Evolutionary conservation across 2,888 invertebrate species (phyloP).

Genomic region (Caenorhabditis sinica): DNA sequence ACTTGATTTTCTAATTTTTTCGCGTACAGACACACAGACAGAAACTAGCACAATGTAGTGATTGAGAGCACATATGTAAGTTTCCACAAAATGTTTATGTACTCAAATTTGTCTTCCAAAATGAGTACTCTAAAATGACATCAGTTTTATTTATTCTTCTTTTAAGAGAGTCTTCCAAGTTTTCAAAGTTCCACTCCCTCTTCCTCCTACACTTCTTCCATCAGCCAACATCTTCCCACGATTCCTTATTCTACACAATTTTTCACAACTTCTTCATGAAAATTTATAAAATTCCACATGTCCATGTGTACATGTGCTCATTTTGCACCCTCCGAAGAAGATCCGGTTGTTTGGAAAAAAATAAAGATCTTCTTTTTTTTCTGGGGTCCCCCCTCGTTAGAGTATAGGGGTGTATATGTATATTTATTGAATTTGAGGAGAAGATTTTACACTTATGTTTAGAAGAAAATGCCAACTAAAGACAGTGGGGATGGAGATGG

Average conservation of each 20-base stretch:
- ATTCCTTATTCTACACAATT: not conserved
- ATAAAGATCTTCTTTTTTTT: not conserved
- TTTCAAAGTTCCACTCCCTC: not conserved
- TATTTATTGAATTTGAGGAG: constrained; percentile 48
- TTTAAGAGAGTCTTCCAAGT: too few species aligned
- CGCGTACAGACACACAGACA: too few species aligned
- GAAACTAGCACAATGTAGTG: too few species aligned
- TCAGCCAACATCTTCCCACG: not conserved
- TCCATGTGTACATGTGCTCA: not conserved
- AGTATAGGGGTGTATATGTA: constrained; percentile 9
- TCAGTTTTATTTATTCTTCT: not conserved
- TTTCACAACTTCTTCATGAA: not conserved
- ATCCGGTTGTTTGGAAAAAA: too few species aligned
- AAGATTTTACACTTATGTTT: not conserved
- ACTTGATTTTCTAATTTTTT: too few species aligned
- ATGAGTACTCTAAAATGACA: not conserved
- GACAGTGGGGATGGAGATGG: not conserved
- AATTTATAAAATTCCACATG: constrained; percentile 6
- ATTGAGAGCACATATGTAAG: too few species aligned
- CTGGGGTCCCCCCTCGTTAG: not conserved
- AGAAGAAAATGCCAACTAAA: not conserved
- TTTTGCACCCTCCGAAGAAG: too few species aligned
- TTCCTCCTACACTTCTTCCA: not conserved
- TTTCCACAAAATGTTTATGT: too few species aligned
- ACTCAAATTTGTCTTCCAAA: not conserved